These are phyloP conservation scores for Erpornis zantholeuca DNA, from an alignment of 2,113 vertebrate genomes.

Conservation along the genomic window DNA sequence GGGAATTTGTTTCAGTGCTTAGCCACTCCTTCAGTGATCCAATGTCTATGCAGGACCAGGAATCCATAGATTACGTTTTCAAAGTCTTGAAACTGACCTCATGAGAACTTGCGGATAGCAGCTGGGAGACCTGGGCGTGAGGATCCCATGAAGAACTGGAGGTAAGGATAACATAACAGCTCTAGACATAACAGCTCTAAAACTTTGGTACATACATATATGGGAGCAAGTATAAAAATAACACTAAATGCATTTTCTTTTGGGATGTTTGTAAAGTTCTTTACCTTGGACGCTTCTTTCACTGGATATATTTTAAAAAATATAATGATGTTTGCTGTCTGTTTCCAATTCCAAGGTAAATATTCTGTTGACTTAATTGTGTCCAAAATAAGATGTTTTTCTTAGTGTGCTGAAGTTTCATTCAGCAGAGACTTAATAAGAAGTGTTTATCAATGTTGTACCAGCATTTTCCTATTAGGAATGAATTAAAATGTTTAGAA, in stretches of 20 bases:
- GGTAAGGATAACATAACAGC: slow-evolving; percentile 19
- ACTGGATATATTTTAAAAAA: neutral
- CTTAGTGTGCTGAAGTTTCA: neutral
- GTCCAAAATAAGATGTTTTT: neutral
- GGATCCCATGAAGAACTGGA: slow-evolving; percentile 37
- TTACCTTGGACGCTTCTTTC: neutral
- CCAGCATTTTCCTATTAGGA: neutral
- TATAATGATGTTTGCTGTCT: neutral
- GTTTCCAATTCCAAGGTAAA: neutral
- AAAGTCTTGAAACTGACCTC: slow-evolving; percentile 75
- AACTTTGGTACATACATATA: neutral
- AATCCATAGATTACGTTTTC: slow-evolving; percentile 70
- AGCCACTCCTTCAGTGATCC: neutral
- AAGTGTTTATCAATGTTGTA: neutral
- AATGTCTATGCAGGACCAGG: slow-evolving; percentile 69
- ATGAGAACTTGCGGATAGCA: slow-evolving; percentile 75
- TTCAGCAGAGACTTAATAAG: neutral
- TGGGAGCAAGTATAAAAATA: neutral
- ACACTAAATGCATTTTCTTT: neutral
- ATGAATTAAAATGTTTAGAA: neutral
- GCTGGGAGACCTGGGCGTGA: slow-evolving; percentile 54
- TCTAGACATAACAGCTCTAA: neutral
- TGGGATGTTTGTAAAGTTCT: fast-evolving
- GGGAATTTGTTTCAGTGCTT: neutral
- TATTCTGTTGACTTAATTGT: neutral